Evolutionary conservation across 2,888 invertebrate genomes (phyloP), one percentile per base, ranked within the genome.

Genomic region (Periphyllus acericola): DNA sequence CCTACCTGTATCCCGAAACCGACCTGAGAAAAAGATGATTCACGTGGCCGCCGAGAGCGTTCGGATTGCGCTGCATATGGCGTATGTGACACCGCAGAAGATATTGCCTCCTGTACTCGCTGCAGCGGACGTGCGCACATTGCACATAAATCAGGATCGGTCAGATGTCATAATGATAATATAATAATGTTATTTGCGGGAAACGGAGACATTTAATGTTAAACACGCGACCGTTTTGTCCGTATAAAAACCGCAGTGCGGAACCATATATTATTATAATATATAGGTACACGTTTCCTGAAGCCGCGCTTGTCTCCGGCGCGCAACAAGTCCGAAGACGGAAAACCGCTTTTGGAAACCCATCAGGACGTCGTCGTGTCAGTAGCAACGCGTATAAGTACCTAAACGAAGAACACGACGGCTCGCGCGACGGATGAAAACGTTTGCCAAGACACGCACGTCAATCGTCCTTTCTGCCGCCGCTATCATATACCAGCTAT

Each of bases 321-420:
- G 46, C 46, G 46, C 46, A 46, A 46, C 46, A 46, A 46, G 46
- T 46, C 36, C 11, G 40, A 68, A 34, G 40, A 68, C 66, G 40
- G 29, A 68, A 81, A 81, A 29, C 40, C n/a, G 36, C 40, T 68
- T 82, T 82, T 32, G 25, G 46, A 82, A 82, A 71, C 46, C 68
- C 81, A 46, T 82, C 81, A 82, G 81, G 71, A 46, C 14, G 14
- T 46, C 14, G 14, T 46, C 46, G 14, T 82, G 81, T 82, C 81
- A 68, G 14, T 29, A 21, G 19, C 46, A 11, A 46, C 46, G 14
- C 60, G 46, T 11, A 46, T 46, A 36, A 5, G 6, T 3, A 6
- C 11, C 3, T 36, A 36, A 3, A 46, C 46, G 46, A 46, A 1
- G 46, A 46, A 46, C 6, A 36, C 6, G 6, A 36, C 36, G 5